These are phyloP conservation scores for Nephrocerus scutellatus DNA, from an alignment of 2,888 invertebrate genomes.

Conservation along the genomic window DNA sequence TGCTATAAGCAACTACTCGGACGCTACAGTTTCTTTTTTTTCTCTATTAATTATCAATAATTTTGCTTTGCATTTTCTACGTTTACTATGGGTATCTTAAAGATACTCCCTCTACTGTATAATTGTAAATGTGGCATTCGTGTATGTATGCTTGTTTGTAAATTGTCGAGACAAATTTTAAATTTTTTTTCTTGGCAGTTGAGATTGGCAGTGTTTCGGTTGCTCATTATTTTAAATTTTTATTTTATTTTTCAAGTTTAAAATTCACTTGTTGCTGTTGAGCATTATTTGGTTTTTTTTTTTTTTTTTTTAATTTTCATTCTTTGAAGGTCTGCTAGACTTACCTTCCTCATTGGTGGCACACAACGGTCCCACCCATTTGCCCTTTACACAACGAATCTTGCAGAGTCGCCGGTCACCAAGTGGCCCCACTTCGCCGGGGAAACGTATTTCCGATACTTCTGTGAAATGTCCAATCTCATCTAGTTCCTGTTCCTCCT, in stretches of 20 bases:
- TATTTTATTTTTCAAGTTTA: not conserved
- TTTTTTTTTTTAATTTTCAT: constrained; percentile 13
- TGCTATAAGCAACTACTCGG: too few species aligned
- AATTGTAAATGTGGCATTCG: too few species aligned
- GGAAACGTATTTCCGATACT: constrained; percentile 53
- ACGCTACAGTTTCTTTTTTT: too few species aligned
- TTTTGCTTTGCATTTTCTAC: too few species aligned
- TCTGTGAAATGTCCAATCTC: constrained; percentile 46
- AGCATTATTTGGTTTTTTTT: constrained; percentile 6
- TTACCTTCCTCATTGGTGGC: constrained; percentile 64
- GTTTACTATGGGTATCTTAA: too few species aligned
- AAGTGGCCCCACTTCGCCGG: constrained; percentile 67
- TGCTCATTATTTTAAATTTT: constrained; percentile 11
- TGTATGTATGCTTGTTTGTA: too few species aligned
- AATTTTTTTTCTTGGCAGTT: too few species aligned
- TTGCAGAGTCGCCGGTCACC: constrained; percentile 70
- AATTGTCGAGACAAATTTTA: too few species aligned
- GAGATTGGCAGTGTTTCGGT: constrained; percentile 15
- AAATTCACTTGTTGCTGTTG: not conserved
- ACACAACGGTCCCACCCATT: constrained; percentile 79
- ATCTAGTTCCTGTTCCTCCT: constrained; percentile 43
- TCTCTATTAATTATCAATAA: too few species aligned
- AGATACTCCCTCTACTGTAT: too few species aligned
- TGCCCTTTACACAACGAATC: constrained; percentile 76
- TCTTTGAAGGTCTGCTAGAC: constrained; percentile 27